Evolutionary conservation across 2,113 vertebrate genomes (phyloP).

Genomic region (Nycticryphes semicollaris): DNA sequence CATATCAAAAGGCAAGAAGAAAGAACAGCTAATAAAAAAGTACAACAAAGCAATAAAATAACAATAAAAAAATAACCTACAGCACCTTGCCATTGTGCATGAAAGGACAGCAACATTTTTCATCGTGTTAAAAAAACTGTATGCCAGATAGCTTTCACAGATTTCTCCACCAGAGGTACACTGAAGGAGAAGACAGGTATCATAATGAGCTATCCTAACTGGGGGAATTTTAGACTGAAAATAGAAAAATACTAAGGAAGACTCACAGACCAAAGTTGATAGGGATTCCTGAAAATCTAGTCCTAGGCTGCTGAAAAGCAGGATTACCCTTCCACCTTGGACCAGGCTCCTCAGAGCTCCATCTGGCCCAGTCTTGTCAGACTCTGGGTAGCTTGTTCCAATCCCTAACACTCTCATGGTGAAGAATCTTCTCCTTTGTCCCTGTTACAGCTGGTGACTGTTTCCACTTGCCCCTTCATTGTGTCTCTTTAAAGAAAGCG

Average conservation of each 20-base stretch:
- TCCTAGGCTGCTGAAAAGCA: background rate
- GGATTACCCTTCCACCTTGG: background rate
- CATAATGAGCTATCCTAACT: background rate
- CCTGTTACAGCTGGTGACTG: background rate
- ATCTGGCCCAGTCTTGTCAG: background rate
- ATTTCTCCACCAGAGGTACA: background rate
- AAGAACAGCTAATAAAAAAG: background rate
- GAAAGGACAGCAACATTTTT: background rate
- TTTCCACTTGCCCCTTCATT: background rate
- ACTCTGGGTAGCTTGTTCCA: background rate
- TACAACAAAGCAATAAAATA: background rate
- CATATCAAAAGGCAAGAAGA: background rate
- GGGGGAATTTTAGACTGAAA: background rate
- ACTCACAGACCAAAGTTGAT: background rate
- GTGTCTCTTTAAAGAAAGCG: background rate
- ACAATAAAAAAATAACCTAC: background rate
- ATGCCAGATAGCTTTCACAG: background rate
- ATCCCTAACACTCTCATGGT: background rate
- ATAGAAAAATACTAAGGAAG: background rate
- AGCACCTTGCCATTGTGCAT: background rate
- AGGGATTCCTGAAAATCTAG: background rate
- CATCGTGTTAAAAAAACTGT: background rate
- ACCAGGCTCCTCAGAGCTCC: background rate
- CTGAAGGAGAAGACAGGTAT: background rate
- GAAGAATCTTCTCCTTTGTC: background rate